These are phyloP conservation scores for Pollimyrus isidori DNA, from an alignment of 2,113 vertebrate species.

Conservation along the genomic window DNA sequence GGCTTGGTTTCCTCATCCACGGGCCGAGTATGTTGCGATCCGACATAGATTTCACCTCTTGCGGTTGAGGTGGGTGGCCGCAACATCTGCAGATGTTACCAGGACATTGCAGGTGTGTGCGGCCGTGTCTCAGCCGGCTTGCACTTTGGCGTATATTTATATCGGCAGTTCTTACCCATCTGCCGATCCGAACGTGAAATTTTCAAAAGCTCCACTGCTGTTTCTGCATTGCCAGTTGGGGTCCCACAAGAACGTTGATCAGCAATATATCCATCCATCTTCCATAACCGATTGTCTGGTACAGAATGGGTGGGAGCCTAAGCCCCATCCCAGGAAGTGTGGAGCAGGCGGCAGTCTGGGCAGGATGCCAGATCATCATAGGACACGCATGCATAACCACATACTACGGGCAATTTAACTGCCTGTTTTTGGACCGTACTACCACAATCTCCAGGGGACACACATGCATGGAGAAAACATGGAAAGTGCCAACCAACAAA, in stretches of 20 bases:
- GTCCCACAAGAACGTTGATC: background rate
- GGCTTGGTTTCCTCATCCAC: background rate
- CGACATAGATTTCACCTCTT: background rate
- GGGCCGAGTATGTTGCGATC: background rate
- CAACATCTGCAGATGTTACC: background rate
- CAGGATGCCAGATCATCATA: background rate
- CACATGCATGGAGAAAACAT: background rate
- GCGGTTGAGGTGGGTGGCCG: background rate
- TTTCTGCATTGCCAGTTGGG: background rate
- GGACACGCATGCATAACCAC: background rate
- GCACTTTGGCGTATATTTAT: background rate
- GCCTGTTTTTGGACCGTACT: background rate
- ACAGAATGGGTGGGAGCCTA: background rate
- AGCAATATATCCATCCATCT: background rate
- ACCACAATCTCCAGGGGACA: background rate
- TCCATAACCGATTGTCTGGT: background rate
- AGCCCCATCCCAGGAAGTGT: background rate
- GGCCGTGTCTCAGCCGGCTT: background rate
- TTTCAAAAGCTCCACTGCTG: background rate
- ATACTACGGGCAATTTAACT: background rate
- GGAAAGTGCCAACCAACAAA: background rate
- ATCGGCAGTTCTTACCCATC: background rate
- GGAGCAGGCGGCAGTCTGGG: background rate
- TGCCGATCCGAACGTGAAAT: background rate
- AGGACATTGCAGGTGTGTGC: background rate